Evolutionary conservation across 1,140 invertebrate genomes (phyloP).

Genomic region (Drosophila mauritiana): DNA sequence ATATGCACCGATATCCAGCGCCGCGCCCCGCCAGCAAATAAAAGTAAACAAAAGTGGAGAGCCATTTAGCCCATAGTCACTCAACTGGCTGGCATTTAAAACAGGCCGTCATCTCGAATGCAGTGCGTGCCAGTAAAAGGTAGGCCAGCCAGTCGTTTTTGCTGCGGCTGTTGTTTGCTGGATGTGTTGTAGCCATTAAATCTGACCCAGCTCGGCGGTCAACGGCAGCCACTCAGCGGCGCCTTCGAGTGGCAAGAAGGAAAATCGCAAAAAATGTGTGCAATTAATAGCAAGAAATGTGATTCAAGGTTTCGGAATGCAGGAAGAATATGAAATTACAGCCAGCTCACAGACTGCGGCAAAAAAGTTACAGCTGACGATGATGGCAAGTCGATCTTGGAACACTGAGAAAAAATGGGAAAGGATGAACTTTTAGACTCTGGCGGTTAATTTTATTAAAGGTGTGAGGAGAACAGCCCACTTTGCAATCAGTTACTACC

Average conservation of each 20-base stretch:
- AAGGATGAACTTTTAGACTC: not conserved
- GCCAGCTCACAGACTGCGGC: conserved; percentile 24
- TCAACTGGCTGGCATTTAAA: conserved; percentile 72
- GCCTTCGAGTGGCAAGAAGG: conserved; percentile 49
- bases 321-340: conserved; percentile 84
- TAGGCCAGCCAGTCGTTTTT: conserved; percentile 42
- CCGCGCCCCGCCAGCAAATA: conserved; percentile 33
- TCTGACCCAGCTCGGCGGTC: conserved; percentile 75
- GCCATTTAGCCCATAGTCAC: conserved; percentile 40
- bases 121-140: conserved; percentile 50
- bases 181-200: conserved; percentile 54
- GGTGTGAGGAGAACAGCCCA: too few species aligned
- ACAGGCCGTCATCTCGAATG: conserved; percentile 56
- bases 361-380: conserved; percentile 75
- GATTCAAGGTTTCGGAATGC: conserved; percentile 85
- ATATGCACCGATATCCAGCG: conserved; percentile 29
- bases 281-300: conserved; percentile 83
- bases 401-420: conserved; percentile 14
- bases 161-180: conserved; percentile 22
- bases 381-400: conserved; percentile 13
- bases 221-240: conserved; percentile 65
- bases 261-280: conserved; percentile 58
- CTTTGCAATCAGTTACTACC: too few species aligned
- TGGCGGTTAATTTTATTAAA: too few species aligned
- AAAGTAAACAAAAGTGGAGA: conserved; percentile 36